These are phyloP conservation scores for Ciconia boyciana DNA, from an alignment of 2,113 vertebrate genomes.

Conservation along the genomic window DNA sequence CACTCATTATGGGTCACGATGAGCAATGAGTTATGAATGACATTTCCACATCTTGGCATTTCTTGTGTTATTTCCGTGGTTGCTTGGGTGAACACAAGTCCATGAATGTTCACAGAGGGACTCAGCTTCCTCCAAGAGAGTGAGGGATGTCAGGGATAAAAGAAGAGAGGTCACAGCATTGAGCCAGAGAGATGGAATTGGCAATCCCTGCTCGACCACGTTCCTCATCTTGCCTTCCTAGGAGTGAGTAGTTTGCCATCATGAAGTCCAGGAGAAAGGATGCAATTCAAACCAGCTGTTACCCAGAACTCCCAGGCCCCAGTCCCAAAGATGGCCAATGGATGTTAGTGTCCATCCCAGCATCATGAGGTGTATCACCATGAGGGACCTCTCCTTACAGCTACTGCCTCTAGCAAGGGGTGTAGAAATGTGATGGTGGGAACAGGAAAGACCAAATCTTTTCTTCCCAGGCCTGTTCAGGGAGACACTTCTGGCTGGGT, in stretches of 20 bases:
- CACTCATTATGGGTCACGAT: neutral
- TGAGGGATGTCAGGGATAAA: neutral
- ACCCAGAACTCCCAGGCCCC: neutral
- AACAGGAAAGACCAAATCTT: neutral
- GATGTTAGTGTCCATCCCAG: neutral
- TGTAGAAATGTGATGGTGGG: neutral
- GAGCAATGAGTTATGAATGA: neutral
- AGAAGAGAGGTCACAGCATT: neutral
- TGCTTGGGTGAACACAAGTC: neutral
- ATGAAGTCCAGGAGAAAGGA: neutral
- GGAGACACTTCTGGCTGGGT: neutral
- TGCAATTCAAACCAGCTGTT: neutral
- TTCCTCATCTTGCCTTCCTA: neutral
- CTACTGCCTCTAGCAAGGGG: neutral
- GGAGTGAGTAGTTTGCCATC: neutral
- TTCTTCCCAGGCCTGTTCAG: neutral
- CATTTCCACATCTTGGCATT: neutral
- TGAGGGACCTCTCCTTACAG: neutral
- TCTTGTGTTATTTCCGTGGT: neutral
- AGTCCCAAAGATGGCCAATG: neutral
- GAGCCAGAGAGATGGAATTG: neutral
- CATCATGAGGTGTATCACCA: neutral
- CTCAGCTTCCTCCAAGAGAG: neutral
- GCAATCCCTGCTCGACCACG: accelerated
- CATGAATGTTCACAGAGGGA: neutral